A percentile compares a stretch with the other conserved stretches of the same genome.
Evolutionary conservation across 1,140 invertebrate genomes (phyloP).

Genomic region (Pinna nobilis): DNA sequence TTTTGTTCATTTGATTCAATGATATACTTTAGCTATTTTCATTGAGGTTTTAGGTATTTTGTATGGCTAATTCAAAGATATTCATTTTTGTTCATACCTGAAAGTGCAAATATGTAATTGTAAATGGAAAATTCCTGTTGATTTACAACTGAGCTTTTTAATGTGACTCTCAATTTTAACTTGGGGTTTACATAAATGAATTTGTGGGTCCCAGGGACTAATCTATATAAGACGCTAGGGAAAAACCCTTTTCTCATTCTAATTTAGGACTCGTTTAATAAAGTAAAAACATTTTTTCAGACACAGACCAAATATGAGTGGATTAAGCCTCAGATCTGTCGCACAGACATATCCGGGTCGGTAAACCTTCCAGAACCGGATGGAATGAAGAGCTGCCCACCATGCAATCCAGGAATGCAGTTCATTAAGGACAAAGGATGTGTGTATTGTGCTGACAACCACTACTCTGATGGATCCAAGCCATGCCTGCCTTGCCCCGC

Average conservation of each 20-base stretch:
- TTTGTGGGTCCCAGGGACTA: not conserved
- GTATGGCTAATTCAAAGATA: too few relatives aligned
- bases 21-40: too few relatives aligned
- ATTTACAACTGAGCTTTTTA: too few relatives aligned
- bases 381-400: conserved; percentile 73
- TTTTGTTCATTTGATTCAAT: too few relatives aligned
- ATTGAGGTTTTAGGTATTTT: too few relatives aligned
- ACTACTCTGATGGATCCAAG: conserved; percentile 71
- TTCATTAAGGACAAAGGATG: conserved; percentile 69
- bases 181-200: not conserved
- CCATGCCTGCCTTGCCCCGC: conserved; percentile 77
- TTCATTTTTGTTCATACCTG: too few relatives aligned
- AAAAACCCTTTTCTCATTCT: not conserved
- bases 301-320: conserved; percentile 77
- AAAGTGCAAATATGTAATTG: too few relatives aligned
- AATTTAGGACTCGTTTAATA: too few relatives aligned
- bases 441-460: conserved; percentile 72
- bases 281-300: conserved; percentile 49
- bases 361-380: conserved; percentile 73
- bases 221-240: not conserved
- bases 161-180: too few relatives aligned
- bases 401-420: conserved; percentile 79
- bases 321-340: conserved; percentile 78
- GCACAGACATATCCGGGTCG: conserved; percentile 69
- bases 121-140: too few relatives aligned